phyloP scores from a whole-genome alignment of 2,888 invertebrate species.

The Diadegma fenestrale region DNA sequence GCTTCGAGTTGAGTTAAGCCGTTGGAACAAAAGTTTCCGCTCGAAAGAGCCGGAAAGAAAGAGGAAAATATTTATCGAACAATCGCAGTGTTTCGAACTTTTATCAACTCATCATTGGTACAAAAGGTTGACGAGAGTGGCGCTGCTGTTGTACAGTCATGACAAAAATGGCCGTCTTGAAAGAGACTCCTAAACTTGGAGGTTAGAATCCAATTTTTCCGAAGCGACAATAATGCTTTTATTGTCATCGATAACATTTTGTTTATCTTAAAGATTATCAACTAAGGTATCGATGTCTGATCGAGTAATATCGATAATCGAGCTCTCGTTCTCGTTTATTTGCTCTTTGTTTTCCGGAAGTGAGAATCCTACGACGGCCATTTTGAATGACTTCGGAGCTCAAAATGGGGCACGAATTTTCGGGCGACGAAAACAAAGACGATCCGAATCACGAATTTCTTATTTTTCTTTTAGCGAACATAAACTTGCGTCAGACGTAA shows the following conservation, averaged over 20 bases:
- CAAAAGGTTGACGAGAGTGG: neutral
- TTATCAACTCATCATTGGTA: neutral
- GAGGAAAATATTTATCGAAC: neutral
- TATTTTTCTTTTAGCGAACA: conserved; percentile 1
- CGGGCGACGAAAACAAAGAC: neutral
- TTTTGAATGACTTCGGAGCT: neutral
- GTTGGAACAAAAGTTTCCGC: neutral
- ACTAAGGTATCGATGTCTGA: neutral
- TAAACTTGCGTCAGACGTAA: conserved; percentile 63
- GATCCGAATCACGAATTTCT: neutral
- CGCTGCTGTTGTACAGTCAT: conserved; percentile 3
- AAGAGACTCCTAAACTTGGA: neutral
- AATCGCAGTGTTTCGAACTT: conserved; percentile 1
- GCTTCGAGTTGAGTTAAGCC: conserved; percentile 96
- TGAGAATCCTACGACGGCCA: neutral
- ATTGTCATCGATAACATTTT: neutral
- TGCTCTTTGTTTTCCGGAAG: neutral
- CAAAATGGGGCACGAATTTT: conserved; percentile 2
- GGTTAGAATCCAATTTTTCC: neutral
- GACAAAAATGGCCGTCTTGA: neutral
- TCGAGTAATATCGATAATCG: neutral
- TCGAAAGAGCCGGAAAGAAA: neutral
- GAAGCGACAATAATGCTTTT: neutral
- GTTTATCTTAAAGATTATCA: neutral
- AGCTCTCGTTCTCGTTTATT: neutral